A percentile compares a stretch with the other conserved stretches of the same genome.
Evolutionary conservation across 2,797 vertebrate species (phyloP).

Genomic region (Sebastes diploproa): DNA sequence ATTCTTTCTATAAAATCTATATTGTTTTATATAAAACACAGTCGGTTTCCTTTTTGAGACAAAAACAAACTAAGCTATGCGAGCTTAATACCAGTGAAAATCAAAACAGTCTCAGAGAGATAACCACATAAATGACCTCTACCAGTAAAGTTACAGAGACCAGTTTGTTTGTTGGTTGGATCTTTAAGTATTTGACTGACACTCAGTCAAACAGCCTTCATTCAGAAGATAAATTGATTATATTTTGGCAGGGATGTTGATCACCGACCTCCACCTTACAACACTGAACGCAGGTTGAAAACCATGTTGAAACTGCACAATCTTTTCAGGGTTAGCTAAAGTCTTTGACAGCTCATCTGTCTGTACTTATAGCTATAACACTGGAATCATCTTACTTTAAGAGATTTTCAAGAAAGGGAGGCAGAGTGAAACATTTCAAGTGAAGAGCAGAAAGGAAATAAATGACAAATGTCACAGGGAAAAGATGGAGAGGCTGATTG

Average conservation of each 20-base stretch:
- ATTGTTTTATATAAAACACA: not conserved
- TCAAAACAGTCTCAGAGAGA: not conserved
- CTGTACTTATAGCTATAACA: not conserved
- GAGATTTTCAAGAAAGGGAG: slow-evolving; percentile 10
- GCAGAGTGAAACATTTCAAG: slow-evolving; percentile 20
- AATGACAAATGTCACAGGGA: slow-evolving; percentile 31
- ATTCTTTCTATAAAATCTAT: not conserved
- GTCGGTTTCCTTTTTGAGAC: not conserved
- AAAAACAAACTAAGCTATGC: not conserved
- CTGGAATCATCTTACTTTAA: slow-evolving; percentile 1
- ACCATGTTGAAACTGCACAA: not conserved
- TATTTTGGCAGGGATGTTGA: not conserved
- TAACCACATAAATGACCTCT: not conserved
- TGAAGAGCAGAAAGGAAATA: slow-evolving; percentile 25
- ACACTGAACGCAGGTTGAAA: not conserved
- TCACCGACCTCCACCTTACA: not conserved
- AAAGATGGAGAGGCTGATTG: slow-evolving; percentile 21
- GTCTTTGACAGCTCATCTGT: not conserved
- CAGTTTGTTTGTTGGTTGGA: not conserved
- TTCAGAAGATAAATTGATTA: not conserved
- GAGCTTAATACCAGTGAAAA: not conserved
- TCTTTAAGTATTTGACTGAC: not conserved
- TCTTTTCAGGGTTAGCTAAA: not conserved
- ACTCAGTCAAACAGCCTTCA: not conserved
- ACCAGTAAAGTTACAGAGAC: not conserved